Conservation (phyloP, 2,797 vertebrate species). For the Orientallactaga sibirica region DNA sequence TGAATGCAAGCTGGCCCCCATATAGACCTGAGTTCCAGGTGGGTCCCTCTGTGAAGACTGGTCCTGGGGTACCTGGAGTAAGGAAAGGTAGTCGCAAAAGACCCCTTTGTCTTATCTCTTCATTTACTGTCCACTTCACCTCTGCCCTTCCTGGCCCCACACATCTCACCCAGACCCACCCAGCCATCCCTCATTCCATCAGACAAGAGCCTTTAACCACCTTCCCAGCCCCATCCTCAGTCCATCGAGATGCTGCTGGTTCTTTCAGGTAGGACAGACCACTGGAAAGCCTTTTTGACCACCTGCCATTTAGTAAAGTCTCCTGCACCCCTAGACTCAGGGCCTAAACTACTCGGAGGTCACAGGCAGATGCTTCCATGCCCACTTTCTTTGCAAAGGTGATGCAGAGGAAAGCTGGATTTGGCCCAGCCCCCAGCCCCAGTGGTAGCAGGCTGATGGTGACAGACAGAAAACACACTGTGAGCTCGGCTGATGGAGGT, state of each 20-base stretch:
- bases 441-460: rapidly evolving
- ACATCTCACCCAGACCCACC: background rate
- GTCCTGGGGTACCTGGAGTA: background rate
- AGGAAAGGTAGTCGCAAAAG: background rate
- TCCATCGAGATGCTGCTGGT: rapidly evolving
- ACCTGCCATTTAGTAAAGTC: rapidly evolving
- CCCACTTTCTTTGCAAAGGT: background rate
- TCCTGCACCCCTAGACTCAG: too few species aligned
- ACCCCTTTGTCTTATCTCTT: too few species aligned
- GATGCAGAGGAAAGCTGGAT: background rate
- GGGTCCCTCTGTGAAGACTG: background rate
- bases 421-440: background rate
- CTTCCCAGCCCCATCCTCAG: background rate
- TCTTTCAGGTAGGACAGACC: rapidly evolving
- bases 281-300: background rate
- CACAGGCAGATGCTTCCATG: rapidly evolving
- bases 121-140: rapidly evolving
- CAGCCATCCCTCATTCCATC: background rate
- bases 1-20: rapidly evolving
- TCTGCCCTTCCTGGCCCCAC: too few species aligned
- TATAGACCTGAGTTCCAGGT: background rate
- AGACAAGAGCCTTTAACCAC: too few species aligned
- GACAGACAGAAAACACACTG: constrained; percentile 23
- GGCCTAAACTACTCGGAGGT: background rate
- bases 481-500: rapidly evolving